Conservation (phyloP, 2,888 invertebrate species). For the Heliconius ismenius region DNA sequence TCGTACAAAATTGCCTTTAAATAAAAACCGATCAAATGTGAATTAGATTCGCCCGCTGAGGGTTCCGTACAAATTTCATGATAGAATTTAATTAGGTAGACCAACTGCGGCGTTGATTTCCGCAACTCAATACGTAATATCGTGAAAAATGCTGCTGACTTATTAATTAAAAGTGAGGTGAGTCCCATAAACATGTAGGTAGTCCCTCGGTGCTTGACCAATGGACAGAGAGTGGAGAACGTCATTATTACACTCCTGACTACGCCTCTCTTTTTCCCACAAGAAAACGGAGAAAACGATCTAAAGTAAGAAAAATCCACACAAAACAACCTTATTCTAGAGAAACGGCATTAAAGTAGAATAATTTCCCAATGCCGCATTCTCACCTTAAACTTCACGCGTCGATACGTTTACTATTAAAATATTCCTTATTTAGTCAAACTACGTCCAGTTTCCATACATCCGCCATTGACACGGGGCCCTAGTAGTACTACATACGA, state of each 20-base stretch:
- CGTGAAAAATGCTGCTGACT: background rate
- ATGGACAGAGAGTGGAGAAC: too few species aligned
- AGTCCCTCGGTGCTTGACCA: too few species aligned
- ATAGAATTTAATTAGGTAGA: too few species aligned
- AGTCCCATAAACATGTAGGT: too few species aligned
- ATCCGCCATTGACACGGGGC: conserved; percentile 13
- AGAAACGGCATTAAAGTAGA: background rate
- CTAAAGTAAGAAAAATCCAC: background rate
- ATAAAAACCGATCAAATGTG: too few species aligned
- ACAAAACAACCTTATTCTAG: background rate
- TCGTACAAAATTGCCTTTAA: too few species aligned
- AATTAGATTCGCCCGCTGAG: too few species aligned
- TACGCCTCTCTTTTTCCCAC: too few species aligned
- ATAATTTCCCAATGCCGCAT: background rate
- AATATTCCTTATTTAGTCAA: conserved; percentile 24
- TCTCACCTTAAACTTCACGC: conserved; percentile 24
- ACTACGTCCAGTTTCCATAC: conserved; percentile 21
- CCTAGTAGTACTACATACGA: background rate
- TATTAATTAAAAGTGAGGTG: background rate
- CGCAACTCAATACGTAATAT: background rate
- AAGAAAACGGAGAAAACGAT: background rate
- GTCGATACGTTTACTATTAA: conserved; percentile 9
- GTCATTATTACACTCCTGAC: too few species aligned
- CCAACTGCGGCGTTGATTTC: background rate
- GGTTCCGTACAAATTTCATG: too few species aligned